Percentiles rank a stretch among this genome's conserved stretches.
These are phyloP conservation scores for Cricetomys ansorgei DNA, from an alignment of 2,113 vertebrate genomes.

Conservation along the genomic window DNA sequence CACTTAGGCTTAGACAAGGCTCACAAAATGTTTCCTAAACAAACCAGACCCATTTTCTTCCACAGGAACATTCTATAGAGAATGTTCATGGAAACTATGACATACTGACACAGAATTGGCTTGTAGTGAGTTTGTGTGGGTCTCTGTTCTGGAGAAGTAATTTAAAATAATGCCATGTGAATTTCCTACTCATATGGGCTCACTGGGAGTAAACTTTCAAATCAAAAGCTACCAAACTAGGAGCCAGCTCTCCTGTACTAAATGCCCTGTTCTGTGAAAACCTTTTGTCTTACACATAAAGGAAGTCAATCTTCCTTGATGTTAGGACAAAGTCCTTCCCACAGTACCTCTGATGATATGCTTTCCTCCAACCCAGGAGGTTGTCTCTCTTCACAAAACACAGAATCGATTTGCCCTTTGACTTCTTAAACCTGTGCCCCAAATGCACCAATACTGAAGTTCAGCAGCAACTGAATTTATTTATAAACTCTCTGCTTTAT, in stretches of 20 bases:
- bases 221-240: not conserved
- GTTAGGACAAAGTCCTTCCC: not conserved
- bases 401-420: not conserved
- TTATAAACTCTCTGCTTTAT: not conserved
- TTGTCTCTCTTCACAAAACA: not conserved
- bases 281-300: slow-evolving; percentile 38
- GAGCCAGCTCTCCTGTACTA: not conserved
- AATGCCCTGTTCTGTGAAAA: slow-evolving; percentile 7
- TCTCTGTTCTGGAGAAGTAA: not conserved
- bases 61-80: not conserved
- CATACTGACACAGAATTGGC: not conserved
- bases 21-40: slow-evolving; percentile 43
- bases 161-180: not conserved
- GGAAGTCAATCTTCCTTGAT: not conserved
- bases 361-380: not conserved
- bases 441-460: not conserved
- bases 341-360: not conserved
- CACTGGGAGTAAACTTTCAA: not conserved
- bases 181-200: not conserved
- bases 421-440: not conserved
- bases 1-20: not conserved
- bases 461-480: not conserved
- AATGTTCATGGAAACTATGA: not conserved
- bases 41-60: not conserved
- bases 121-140: not conserved